phyloP scores from a whole-genome alignment of 2,113 vertebrate species.

The Strix aluco region DNA sequence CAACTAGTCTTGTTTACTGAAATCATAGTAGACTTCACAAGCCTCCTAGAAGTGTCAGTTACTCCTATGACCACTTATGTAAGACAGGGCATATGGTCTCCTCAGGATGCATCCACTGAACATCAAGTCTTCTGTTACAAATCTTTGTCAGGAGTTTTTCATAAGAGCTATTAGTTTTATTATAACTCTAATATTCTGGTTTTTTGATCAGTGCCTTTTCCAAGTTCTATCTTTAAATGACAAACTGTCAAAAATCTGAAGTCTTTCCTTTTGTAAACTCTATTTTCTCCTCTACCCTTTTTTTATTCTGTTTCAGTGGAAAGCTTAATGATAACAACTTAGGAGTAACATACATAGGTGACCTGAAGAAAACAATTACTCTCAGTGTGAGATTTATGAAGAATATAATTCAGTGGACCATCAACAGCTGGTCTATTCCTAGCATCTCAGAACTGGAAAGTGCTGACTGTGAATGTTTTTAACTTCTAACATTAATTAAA shows the following conservation, averaged over 20 bases:
- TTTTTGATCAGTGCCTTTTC: background rate
- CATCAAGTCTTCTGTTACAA: background rate
- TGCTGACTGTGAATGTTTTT: background rate
- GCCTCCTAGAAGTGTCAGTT: background rate
- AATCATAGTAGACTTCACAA: background rate
- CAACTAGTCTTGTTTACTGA: background rate
- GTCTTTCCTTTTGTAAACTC: background rate
- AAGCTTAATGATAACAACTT: background rate
- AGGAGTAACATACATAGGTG: background rate
- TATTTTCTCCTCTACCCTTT: background rate
- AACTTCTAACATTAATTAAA: constrained; percentile 15
- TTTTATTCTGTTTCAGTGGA: background rate
- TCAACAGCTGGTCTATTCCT: background rate
- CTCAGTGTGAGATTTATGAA: constrained; percentile 13
- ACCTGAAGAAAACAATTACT: constrained; percentile 13
- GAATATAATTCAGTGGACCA: background rate
- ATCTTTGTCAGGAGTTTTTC: background rate
- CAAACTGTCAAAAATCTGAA: background rate
- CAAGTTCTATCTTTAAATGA: background rate
- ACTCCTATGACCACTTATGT: fast-evolving
- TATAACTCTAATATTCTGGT: background rate
- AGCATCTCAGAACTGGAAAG: background rate
- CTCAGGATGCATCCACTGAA: background rate
- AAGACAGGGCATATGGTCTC: background rate
- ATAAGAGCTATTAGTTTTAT: background rate